A percentile compares a stretch with the other conserved stretches of the same genome.
Conservation (phyloP, 2,113 vertebrate genomes). For the Mobula hypostoma region DNA sequence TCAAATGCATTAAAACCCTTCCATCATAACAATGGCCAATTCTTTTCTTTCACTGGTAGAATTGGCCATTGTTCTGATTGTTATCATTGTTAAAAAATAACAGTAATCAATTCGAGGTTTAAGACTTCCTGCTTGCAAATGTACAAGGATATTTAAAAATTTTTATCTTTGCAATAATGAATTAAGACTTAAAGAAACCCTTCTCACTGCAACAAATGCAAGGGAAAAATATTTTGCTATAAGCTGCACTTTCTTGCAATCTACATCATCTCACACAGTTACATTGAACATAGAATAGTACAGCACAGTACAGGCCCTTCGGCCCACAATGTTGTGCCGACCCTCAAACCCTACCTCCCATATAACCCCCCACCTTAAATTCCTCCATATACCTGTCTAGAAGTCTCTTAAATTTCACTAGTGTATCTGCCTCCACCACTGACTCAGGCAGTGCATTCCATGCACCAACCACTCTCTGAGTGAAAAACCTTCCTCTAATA, state of each 20-base stretch:
- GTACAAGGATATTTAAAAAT: not conserved
- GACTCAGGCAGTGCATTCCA: too few species aligned
- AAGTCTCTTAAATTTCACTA: too few species aligned
- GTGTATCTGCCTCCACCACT: too few species aligned
- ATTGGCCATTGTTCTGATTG: not conserved
- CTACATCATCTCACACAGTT: not conserved
- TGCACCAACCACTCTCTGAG: too few species aligned
- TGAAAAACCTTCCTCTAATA: too few species aligned
- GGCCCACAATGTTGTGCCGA: too few species aligned
- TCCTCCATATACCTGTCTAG: too few species aligned
- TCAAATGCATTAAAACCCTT: not conserved
- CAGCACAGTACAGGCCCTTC: too few species aligned
- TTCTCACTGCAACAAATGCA: not conserved
- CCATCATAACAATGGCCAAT: not conserved
- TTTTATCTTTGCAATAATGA: not conserved
- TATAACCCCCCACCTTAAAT: too few species aligned
- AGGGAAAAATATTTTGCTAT: not conserved
- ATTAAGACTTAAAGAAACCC: not conserved
- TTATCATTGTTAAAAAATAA: not conserved
- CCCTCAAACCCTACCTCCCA: too few species aligned
- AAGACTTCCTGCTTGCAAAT: not conserved
- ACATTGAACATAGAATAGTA: too few species aligned
- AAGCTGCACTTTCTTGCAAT: not conserved
- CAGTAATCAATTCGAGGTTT: not conserved
- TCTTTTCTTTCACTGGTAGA: not conserved